Conservation (phyloP, 2,113 vertebrate genomes). For the Chauna torquata region DNA sequence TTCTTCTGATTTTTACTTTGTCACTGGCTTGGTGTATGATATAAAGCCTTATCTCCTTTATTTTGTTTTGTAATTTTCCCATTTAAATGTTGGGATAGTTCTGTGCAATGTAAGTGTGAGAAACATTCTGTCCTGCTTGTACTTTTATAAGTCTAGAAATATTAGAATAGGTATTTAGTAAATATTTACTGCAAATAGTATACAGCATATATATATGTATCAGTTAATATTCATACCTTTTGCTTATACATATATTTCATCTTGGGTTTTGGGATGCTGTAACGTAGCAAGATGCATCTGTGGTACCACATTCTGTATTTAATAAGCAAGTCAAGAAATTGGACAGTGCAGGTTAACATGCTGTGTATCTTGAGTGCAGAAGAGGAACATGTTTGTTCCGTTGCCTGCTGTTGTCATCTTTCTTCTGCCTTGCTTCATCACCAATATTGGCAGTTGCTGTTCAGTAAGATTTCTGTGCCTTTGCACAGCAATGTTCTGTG, state of each 20-base stretch:
- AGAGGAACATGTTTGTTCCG: accelerated
- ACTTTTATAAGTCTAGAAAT: neutral
- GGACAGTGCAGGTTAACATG: neutral
- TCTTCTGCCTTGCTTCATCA: neutral
- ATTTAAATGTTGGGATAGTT: neutral
- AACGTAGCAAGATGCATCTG: neutral
- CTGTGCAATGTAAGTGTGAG: neutral
- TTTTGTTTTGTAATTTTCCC: neutral
- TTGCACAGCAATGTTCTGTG: neutral
- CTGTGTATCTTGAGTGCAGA: neutral
- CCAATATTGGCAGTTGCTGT: neutral
- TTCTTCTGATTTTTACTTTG: neutral
- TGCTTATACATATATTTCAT: neutral
- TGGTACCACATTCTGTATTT: neutral
- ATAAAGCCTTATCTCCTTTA: neutral
- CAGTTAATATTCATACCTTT: neutral
- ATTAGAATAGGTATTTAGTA: neutral
- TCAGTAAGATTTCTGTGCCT: neutral
- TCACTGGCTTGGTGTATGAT: neutral
- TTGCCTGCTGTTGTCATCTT: neutral
- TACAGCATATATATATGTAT: neutral
- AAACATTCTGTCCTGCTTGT: neutral
- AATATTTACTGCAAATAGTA: neutral
- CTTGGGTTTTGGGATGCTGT: neutral
- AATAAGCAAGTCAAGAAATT: neutral